Conservation (phyloP, 2,113 vertebrate species). For the Alces alces region DNA sequence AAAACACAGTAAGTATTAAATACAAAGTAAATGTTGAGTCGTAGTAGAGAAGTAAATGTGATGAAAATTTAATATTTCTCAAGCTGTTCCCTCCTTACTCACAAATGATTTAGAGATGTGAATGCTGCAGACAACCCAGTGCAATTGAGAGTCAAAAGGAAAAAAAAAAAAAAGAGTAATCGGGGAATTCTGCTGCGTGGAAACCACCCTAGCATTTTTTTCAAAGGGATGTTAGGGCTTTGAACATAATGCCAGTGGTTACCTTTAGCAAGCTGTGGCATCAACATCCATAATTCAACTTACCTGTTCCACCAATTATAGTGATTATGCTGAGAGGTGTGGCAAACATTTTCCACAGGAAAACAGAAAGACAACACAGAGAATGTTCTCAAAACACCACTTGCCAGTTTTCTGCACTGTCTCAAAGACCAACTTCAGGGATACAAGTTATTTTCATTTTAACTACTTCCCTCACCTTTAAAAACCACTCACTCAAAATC, state of each 20-base stretch:
- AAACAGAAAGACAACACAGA: neutral
- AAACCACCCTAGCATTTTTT: neutral
- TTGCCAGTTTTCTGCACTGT: neutral
- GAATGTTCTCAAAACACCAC: neutral
- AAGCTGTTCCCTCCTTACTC: neutral
- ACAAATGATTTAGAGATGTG: neutral
- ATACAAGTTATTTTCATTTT: neutral
- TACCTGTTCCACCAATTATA: neutral
- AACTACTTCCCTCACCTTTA: neutral
- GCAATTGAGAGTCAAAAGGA: neutral
- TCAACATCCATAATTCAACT: neutral
- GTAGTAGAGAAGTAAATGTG: neutral
- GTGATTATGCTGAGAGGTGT: conserved; percentile 4
- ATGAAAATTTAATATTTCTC: neutral
- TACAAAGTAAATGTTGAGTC: neutral
- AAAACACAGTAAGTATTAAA: neutral
- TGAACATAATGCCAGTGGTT: neutral
- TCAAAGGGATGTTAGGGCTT: neutral
- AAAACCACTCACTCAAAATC: neutral
- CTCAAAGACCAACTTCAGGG: neutral
- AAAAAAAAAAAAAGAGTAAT: neutral
- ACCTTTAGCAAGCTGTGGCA: neutral
- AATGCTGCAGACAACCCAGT: fast-evolving
- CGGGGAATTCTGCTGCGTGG: neutral
- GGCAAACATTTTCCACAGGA: neutral